Evolutionary conservation across 2,888 invertebrate genomes (phyloP), one percentile per base, ranked within the genome.

Genomic region (Dryobota labecula): DNA sequence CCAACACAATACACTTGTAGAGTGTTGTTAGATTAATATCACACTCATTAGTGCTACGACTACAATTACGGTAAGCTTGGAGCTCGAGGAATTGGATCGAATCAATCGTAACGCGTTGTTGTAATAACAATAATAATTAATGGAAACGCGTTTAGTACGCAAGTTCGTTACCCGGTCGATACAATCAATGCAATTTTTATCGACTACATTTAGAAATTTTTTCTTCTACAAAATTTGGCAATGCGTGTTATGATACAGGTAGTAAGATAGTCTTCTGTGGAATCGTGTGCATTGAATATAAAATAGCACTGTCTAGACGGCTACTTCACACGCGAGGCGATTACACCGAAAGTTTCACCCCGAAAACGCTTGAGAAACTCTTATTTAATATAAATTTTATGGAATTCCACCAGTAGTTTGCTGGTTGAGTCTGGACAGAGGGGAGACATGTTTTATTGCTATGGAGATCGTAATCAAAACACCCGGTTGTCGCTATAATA

Each of bases 31-130:
- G 70, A 83, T 85, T 83, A 71, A 70, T 60, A 80, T 75, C 70
- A 70, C 60, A 70, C 56, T 75, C 57, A 76, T 82, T 76, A 85
- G 70, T 65, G 68, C 47, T 74, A 66, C 71, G 62, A 76, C 81
- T 67, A 75, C 78, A 82, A 87, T 78, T 70, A 77, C 73, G 80
- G 73, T 81, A 85, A 85, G 87, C 75, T 82, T 71, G 80, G 79
- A 78, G 80, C 83, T 72, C 75, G 68, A 80, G 73, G 87, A 91
- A 91, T 88, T 90, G 87, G 90, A 91, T 89, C 91, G 88, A 87
- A 90, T 89, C 89, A 87, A 90, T 90, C 86, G 89, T 83, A 82
- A 83, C 86, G 84, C 78, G 73, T 82, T 85, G 83, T 82, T 83
- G 86, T 78, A 84, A 87, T 83, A 88, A 79, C 71, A 81, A 86